phyloP scores from a whole-genome alignment of 2,113 vertebrate genomes.

The Chaenocephalus aceratus region DNA sequence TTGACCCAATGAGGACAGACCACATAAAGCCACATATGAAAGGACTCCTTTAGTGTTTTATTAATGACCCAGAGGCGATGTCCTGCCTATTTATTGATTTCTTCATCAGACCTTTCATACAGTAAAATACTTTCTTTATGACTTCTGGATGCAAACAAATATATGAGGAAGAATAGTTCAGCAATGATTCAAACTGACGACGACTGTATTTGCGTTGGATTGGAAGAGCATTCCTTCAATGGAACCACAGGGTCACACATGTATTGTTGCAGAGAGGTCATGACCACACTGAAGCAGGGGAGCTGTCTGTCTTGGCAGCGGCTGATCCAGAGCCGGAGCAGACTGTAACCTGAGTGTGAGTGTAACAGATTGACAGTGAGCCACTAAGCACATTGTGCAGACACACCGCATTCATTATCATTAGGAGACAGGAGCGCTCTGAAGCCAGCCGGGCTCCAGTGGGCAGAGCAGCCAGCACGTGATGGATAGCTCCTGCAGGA shows the following conservation, averaged over 20 bases:
- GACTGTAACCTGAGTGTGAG: constrained; percentile 68
- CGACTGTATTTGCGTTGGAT: constrained; percentile 52
- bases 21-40: constrained; percentile 68
- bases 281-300: constrained; percentile 19
- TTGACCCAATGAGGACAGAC: constrained; percentile 71
- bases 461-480: constrained; percentile 57
- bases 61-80: constrained; percentile 66
- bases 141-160: constrained; percentile 17
- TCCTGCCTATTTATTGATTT: constrained; percentile 62
- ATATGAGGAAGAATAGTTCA: background rate
- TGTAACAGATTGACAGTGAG: constrained; percentile 71
- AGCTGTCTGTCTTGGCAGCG: constrained; percentile 26
- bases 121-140: constrained; percentile 26
- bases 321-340: constrained; percentile 1
- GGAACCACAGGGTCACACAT: constrained; percentile 21
- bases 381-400: constrained; percentile 61
- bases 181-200: constrained; percentile 13
- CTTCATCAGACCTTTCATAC: constrained; percentile 47
- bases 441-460: constrained; percentile 64
- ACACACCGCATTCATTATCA: constrained; percentile 75
- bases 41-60: constrained; percentile 84
- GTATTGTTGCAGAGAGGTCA: constrained; percentile 19
- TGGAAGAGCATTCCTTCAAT: constrained; percentile 47
- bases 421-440: constrained; percentile 72
- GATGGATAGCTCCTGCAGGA: constrained; percentile 36